phyloP scores from a whole-genome alignment of 2,113 vertebrate genomes.

The Agelaius tricolor region DNA sequence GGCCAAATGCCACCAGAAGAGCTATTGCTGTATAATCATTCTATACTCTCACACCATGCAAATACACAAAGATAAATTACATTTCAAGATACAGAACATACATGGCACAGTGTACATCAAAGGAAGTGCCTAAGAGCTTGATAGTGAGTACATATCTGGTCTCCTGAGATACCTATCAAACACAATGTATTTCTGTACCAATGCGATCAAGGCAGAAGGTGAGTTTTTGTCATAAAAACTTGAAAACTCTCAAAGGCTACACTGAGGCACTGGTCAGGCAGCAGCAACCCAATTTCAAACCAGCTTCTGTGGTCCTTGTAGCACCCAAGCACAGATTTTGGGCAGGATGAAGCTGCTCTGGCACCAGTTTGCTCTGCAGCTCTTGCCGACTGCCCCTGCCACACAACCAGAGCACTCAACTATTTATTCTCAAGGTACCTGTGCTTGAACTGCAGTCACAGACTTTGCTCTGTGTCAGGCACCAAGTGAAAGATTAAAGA shows the following conservation, averaged over 20 bases:
- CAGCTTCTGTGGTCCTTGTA: background rate
- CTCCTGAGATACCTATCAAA: background rate
- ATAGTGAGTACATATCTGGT: fast-evolving
- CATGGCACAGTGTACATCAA: background rate
- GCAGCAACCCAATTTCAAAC: background rate
- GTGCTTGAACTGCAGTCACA: background rate
- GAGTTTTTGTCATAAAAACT: background rate
- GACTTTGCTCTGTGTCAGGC: background rate
- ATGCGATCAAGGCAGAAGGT: background rate
- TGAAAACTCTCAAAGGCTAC: background rate
- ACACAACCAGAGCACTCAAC: background rate
- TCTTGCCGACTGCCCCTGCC: background rate
- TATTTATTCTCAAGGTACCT: background rate
- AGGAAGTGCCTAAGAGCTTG: background rate
- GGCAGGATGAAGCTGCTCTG: background rate
- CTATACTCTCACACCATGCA: background rate
- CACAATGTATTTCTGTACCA: background rate
- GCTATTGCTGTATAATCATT: background rate
- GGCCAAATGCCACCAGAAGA: background rate
- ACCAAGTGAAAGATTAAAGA: background rate
- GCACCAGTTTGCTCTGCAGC: background rate
- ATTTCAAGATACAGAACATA: background rate
- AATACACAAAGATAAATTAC: background rate
- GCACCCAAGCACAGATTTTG: background rate
- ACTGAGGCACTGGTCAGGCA: background rate